Evolutionary conservation across 1,140 invertebrate species (phyloP), one percentile per base, ranked within the genome.

Genomic region (Brachionus asplanchnoidis): DNA sequence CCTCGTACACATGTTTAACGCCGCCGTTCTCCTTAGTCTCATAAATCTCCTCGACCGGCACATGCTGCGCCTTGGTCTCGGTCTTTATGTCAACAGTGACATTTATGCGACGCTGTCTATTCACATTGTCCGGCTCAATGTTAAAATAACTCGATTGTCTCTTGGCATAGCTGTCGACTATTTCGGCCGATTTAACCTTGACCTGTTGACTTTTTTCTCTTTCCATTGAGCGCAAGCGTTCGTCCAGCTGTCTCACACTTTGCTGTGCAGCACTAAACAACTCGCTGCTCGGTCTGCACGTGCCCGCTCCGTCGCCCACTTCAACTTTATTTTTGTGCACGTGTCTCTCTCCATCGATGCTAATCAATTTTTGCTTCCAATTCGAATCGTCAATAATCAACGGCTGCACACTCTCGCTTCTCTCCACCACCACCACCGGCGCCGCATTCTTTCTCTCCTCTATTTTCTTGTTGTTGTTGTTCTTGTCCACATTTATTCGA

Each of bases 141-240:
- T 42, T 56, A 6, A 66, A 28, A 68, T 65, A 20, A 7, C 53
- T 42, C 32, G 79, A 44, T 68, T 82, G 50, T 40, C 42, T 11
- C 12, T 82, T 68, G 17, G 20, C n/a, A 20, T 44, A 40, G 40
- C 11, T 66, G 53, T 82, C 79, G 8, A 82, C 79, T 32, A 82
- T 68, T 82, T 82, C 79, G 26, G 79, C 79, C 42, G 73, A 50
- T 77, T 77, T 46, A 9, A 77, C 73, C 20, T 77, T 77, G 5
- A 77, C 20, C 14, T 77, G 73, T 53, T 77, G 73, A 17, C 1
- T 46, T 82, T 68, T 82, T n/a, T 82, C 56, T 32, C 17, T 50
- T 40, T 56, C 17, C 3, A 68, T 66, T 12, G n/a, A 7, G 26
- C 60, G 26, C 0, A 82, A 53, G 3, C 32, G 9, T 40, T 82